Conservation (phyloP, 2,113 vertebrate genomes). For the Dunckerocampus dactyliophorus region DNA sequence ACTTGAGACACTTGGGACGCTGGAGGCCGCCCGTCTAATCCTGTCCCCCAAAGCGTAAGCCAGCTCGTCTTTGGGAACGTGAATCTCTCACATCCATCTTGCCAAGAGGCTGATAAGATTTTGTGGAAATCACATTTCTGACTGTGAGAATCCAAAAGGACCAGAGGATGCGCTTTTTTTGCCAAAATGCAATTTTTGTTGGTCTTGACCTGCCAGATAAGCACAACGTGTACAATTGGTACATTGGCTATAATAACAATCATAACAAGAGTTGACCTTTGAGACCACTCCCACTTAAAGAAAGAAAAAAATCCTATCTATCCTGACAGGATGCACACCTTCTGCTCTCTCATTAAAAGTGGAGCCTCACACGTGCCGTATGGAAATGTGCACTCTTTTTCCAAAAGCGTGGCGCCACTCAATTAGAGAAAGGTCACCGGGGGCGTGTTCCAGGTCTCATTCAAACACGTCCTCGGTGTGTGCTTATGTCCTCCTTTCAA, state of each 20-base stretch:
- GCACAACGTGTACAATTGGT: not conserved
- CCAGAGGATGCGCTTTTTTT: not conserved
- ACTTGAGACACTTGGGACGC: no score
- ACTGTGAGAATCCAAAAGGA: not conserved
- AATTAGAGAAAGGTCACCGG: slow-evolving; percentile 69
- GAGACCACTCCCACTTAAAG: not conserved
- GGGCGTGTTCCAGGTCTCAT: slow-evolving; percentile 33
- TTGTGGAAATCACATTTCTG: not conserved
- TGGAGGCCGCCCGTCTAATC: no score
- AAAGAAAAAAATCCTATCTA: not conserved
- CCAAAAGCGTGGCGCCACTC: slow-evolving; percentile 37
- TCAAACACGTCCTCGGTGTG: slow-evolving; percentile 38
- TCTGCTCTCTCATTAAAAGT: not conserved
- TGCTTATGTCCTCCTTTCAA: slow-evolving; percentile 22
- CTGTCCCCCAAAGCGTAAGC: no score
- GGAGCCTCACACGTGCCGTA: not conserved
- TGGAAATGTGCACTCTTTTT: slow-evolving; percentile 42
- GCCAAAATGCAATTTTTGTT: not conserved
- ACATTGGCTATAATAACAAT: not conserved
- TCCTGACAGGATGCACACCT: not conserved
- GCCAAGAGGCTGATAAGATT: not conserved
- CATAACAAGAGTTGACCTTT: not conserved
- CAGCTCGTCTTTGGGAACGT: not conserved
- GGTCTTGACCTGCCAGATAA: not conserved
- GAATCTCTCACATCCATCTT: not conserved